phyloP scores from a whole-genome alignment of 1,140 invertebrate species.

The Meteorus sp. region DNA sequence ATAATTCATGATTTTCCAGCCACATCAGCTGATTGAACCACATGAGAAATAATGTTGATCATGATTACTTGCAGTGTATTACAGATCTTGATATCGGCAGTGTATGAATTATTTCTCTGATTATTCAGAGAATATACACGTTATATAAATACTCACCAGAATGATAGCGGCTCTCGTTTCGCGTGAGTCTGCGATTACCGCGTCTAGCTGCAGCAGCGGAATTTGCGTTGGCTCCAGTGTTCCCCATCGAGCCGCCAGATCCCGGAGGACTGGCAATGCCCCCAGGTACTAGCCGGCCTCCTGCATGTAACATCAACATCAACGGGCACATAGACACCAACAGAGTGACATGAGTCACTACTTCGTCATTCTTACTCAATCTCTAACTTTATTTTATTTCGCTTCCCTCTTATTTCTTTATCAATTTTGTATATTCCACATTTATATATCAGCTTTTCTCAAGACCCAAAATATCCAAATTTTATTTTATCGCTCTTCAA shows the following conservation, averaged over 20 bases:
- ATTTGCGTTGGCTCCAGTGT: constrained; percentile 60
- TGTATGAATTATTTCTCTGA: not conserved
- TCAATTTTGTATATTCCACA: too few species aligned
- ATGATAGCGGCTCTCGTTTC: constrained; percentile 95
- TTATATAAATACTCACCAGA: constrained; percentile 83
- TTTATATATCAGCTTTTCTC: too few species aligned
- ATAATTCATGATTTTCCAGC: too few species aligned
- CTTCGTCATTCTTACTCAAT: not conserved
- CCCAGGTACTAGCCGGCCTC: constrained; percentile 54
- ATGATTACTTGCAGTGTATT: too few species aligned
- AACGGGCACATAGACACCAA: constrained; percentile 51
- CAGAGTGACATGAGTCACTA: constrained; percentile 26
- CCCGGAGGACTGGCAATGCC: constrained; percentile 55
- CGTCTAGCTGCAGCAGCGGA: constrained; percentile 65
- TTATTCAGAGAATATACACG: too few species aligned
- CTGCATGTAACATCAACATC: constrained; percentile 58
- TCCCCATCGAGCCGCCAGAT: constrained; percentile 55
- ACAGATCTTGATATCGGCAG: not conserved
- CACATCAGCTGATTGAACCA: too few species aligned
- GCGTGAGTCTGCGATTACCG: constrained; percentile 84
- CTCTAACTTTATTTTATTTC: constrained; percentile 6
- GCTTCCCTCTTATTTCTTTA: too few species aligned
- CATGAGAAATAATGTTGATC: too few species aligned
- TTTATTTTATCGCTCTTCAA: too few species aligned
- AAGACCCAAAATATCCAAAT: too few species aligned